Evolutionary conservation across 2,113 vertebrate genomes (phyloP), one percentile per base, ranked within the genome.

Genomic region (Macquaria australasica): DNA sequence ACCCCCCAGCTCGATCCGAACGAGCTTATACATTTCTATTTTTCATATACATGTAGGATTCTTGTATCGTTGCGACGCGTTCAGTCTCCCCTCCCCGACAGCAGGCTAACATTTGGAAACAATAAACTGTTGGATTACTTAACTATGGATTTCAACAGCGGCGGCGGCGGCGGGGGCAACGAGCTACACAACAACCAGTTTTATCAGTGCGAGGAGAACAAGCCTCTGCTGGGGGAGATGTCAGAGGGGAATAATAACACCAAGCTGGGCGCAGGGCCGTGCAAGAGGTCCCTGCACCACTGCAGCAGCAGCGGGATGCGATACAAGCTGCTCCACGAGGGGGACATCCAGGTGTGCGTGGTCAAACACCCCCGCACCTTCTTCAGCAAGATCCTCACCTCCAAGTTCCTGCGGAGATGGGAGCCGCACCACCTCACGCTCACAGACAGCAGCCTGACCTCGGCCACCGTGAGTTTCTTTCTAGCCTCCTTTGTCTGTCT

Each of bases 321-420:
- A 71, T 99, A 99, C 95, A 99, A 99, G 92, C 97, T 99, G 91
- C 97, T 99, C 83, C 98, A 98, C 93, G 98, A 99, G 88, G 98
- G 98, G 60, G 98, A 99, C 97, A 99, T 99, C 90, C 98, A 99
- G 97, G 98, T 99, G 94, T 99, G 98, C 93, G 97, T 97, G 93
- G 95, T 99, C 88, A 96, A 97, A 85, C 98, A 99, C 96, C 98
- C 98, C 45, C 96, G 98, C 94, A 98, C 97, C 94, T 99, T 99
- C 95, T 97, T 99, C 89, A 98, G 97, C 97, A 99, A 99, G 96
- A 97, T 99, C 94, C 98, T 99, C 96, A 98, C 97, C 94, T 98
- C 97, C 93, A 99, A 99, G 92, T 99, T 98, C 92, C 92, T 99
- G 93, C 94, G 98, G 92, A 94, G 98, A 81, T 99, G 98, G 98